Base-by-base conservation (phyloP, 2,888 invertebrate species). In the Clepsis dumicolana region DNA sequence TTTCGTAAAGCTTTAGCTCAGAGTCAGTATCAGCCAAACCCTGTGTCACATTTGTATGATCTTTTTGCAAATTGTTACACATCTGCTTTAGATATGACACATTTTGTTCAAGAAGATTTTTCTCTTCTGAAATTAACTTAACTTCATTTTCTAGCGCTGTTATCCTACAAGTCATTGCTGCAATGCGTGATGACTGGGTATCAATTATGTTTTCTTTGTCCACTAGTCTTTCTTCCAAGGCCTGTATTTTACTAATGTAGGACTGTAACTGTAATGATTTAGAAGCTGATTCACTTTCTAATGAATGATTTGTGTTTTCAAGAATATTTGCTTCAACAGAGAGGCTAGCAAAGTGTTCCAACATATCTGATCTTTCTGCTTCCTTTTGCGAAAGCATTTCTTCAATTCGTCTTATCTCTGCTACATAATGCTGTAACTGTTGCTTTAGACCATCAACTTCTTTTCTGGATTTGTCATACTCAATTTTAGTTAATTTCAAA, bases 341-440 rank as follows among this genome's bases (percentile, higher is more conserved):
- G 25, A 97, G 90, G 81, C 95, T 96, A 71, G 96, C 95, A 88
- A 96, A 97, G 75, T 97, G 96, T 80, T 97, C 97, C 76, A 97
- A 83, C 95, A 97, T 95, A 82, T 97, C 97, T 69, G 95, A 95
- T 67, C 97, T 94, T 88, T 97, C 97, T 70, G 95, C 95, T 89
- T 97, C 97, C 95, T 97, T 90, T 35, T 95, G 94, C 68, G 95
- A 94, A 32, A 97, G 91, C 68, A 97, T 87, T 77, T 97, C 97
- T 85, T 97, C 97, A 71, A 96, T 96, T 76, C 96, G 94, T 79
- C 96, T 95, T 16, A 97, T 96, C 93, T 97, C 97, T 76, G 95
- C 95, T 4, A 97, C 97, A 88, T 97, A 97, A 78, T 97, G 96
- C 79, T 97, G 97, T 70, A 97, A 86, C 81, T 97, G 97, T 71